Percentiles rank a stretch among this genome's conserved stretches.
Conservation (phyloP, 2,888 invertebrate genomes). For the Himalopsyche anomala region DNA sequence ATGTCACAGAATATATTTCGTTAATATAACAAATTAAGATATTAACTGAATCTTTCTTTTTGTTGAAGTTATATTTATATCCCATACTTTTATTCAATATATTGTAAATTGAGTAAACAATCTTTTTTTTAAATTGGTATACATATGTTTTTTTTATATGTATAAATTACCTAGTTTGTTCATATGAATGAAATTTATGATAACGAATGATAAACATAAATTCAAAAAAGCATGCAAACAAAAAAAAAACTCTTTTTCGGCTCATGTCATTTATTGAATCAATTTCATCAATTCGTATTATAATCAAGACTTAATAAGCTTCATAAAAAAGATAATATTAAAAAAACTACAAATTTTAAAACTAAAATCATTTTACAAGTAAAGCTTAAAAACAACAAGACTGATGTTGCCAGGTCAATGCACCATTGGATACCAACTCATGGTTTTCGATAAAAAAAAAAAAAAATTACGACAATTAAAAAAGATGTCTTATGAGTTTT, state of each 20-base stretch:
- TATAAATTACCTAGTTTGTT: no score
- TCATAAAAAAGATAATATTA: conserved; percentile 55
- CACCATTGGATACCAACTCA: conserved; percentile 28
- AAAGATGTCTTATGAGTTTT: background rate
- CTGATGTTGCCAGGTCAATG: conserved; percentile 20
- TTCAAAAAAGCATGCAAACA: conserved; percentile 56
- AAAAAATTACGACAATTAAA: conserved; percentile 6
- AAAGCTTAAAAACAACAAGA: conserved; percentile 29
- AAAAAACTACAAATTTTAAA: conserved; percentile 39
- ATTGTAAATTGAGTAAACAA: no score
- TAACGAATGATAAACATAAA: background rate
- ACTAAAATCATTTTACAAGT: conserved; percentile 18
- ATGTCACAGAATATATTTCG: no score
- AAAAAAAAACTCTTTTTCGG: conserved; percentile 58
- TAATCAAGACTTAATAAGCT: conserved; percentile 47
- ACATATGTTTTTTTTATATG: no score
- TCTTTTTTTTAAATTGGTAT: no score
- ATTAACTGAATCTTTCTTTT: no score
- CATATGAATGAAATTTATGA: background rate
- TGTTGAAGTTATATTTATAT: no score
- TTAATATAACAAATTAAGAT: no score
- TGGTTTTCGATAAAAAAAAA: conserved; percentile 9
- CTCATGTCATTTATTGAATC: conserved; percentile 56
- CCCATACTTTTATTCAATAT: no score
- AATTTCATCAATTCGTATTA: conserved; percentile 42